Evolutionary conservation across 2,113 vertebrate genomes (phyloP).

Genomic region (Rhabdornis inornatus): DNA sequence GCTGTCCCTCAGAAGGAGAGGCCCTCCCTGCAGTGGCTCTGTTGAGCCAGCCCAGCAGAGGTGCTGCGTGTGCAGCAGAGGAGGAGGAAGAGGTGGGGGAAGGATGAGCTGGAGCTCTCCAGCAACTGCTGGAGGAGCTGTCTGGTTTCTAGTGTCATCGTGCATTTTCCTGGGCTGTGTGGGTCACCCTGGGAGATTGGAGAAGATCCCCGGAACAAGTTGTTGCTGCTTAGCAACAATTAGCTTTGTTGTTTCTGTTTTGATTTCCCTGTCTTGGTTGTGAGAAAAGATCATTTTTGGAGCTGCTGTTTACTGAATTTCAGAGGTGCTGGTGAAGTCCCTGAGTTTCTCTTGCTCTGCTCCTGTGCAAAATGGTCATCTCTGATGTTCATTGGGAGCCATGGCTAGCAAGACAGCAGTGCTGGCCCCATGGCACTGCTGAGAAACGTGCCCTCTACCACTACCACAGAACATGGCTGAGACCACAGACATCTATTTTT

Average conservation of each 20-base stretch:
- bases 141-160: neutral
- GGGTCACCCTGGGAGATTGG: neutral
- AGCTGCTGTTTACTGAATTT: neutral
- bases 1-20: neutral
- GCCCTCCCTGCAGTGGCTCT: neutral
- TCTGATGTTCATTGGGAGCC: neutral
- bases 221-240: neutral
- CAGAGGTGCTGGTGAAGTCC: neutral
- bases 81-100: neutral
- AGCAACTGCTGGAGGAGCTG: neutral
- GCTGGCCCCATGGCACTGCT: neutral
- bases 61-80: neutral
- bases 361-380: neutral
- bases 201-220: neutral
- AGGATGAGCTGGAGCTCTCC: neutral
- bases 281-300: neutral
- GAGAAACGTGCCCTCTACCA: neutral
- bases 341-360: neutral
- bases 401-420: neutral
- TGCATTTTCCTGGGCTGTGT: neutral
- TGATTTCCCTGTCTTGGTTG: neutral
- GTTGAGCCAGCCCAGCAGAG: neutral
- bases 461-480: neutral
- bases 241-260: neutral
- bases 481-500: neutral